Evolutionary conservation across 1,140 invertebrate species (phyloP).

Genomic region (Helicoverpa armigera): DNA sequence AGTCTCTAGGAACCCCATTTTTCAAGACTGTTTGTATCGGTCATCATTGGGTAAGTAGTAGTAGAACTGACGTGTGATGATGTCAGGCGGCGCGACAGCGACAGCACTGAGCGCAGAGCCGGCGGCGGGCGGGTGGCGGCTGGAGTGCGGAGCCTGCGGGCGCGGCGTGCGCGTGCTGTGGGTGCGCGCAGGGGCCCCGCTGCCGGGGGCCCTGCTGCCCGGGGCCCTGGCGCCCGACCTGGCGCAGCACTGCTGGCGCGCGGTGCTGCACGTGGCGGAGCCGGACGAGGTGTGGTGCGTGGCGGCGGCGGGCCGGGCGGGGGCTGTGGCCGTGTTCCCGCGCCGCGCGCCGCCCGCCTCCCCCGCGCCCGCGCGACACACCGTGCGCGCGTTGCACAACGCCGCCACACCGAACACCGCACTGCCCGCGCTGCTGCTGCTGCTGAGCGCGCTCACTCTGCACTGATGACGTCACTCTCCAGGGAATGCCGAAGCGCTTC

Average conservation of each 20-base stretch:
- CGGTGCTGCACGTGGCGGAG: constrained; percentile 68
- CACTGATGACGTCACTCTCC: not conserved
- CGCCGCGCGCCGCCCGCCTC: constrained; percentile 62
- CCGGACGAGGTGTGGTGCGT: constrained; percentile 78
- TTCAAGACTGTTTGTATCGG: too few species aligned
- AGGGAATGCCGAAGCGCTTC: too few species aligned
- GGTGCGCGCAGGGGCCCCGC: constrained; percentile 58
- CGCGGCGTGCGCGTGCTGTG: constrained; percentile 70
- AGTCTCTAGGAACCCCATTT: too few species aligned
- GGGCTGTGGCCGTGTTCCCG: constrained; percentile 76
- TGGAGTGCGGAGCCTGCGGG: constrained; percentile 78
- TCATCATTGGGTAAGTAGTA: too few species aligned
- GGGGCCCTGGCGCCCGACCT: constrained; percentile 66
- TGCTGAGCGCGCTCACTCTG: not conserved
- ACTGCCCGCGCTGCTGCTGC: not conserved
- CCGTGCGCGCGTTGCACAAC: constrained; percentile 67
- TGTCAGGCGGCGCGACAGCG: constrained; percentile 72
- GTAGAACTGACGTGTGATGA: too few species aligned
- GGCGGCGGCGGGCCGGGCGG: constrained; percentile 60
- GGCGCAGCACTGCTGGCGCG: constrained; percentile 74
- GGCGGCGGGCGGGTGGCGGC: constrained; percentile 76
- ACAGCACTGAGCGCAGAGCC: constrained; percentile 66
- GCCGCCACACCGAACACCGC: not conserved
- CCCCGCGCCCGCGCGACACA: constrained; percentile 69
- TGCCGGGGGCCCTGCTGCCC: constrained; percentile 56